Evolutionary conservation across 2,888 invertebrate species (phyloP).

Genomic region (Amphipoea oculea): DNA sequence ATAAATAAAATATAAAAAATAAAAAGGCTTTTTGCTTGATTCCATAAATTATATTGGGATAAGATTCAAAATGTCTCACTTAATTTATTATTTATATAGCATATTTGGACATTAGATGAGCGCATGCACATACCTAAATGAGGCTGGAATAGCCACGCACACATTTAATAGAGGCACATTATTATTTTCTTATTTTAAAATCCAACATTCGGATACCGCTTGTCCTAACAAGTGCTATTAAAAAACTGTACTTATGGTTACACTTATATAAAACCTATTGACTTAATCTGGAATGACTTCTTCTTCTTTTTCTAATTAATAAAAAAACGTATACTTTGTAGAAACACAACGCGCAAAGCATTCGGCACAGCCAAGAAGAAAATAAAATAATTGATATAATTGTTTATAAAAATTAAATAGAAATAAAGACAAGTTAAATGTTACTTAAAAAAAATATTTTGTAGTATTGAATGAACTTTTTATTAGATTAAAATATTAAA

Average conservation of each 20-base stretch:
- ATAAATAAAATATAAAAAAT: neutral
- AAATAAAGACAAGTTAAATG: neutral
- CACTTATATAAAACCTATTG: constrained; percentile 3
- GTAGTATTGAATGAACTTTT: neutral
- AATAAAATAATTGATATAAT: neutral
- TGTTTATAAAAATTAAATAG: neutral
- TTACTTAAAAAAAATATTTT: neutral
- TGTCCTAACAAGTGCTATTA: neutral
- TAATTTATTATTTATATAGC: neutral
- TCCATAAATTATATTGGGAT: neutral
- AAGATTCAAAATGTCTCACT: neutral
- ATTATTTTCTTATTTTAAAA: neutral
- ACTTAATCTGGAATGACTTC: constrained; percentile 42
- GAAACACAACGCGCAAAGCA: constrained; percentile 2
- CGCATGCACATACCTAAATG: neutral
- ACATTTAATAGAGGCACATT: neutral
- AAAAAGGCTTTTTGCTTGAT: constrained; percentile 3
- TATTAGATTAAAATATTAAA: neutral
- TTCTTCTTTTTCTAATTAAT: neutral
- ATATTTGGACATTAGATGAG: neutral
- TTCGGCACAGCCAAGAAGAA: constrained; percentile 2
- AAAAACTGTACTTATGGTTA: constrained; percentile 38
- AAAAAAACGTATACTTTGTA: neutral
- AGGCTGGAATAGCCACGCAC: neutral
- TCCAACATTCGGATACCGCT: neutral